Evolutionary conservation across 2,113 vertebrate species (phyloP).

Genomic region (Chaetodon auriga): DNA sequence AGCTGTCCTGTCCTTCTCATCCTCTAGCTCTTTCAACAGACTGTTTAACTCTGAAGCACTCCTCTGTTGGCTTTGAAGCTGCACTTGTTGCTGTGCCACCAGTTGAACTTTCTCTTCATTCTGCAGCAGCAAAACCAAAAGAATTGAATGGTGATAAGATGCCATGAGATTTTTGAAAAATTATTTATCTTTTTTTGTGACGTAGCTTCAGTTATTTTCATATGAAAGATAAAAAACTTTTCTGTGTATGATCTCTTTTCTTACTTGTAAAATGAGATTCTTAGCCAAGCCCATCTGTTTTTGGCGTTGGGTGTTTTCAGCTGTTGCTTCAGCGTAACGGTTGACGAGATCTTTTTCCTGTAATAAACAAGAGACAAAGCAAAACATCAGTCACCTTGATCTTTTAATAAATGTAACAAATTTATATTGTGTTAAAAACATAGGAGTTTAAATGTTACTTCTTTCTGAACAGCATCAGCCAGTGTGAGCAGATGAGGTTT

Average conservation of each 20-base stretch:
- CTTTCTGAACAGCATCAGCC: slow-evolving; percentile 87
- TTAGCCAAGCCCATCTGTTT: slow-evolving; percentile 89
- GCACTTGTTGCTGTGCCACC: slow-evolving; percentile 78
- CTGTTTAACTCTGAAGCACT: slow-evolving; percentile 74
- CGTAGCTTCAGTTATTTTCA: neutral
- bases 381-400: slow-evolving; percentile 12
- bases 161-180: neutral
- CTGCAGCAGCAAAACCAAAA: slow-evolving; percentile 77
- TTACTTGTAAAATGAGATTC: slow-evolving; percentile 88
- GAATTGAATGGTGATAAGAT: neutral
- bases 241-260: neutral
- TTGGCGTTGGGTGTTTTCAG: slow-evolving; percentile 87
- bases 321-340: slow-evolving; percentile 85
- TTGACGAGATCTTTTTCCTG: slow-evolving; percentile 89
- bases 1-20: slow-evolving; percentile 85
- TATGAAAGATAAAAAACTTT: neutral
- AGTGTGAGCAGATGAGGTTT: slow-evolving; percentile 82
- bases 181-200: too few relatives aligned
- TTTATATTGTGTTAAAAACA: neutral
- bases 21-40: slow-evolving; percentile 85
- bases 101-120: slow-evolving; percentile 87
- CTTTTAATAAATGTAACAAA: neutral
- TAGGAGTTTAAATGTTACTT: slow-evolving; percentile 82
- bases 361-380: slow-evolving; percentile 26
- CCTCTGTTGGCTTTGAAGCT: slow-evolving; percentile 76